phyloP scores from a whole-genome alignment of 2,888 invertebrate species.

The Leptinotarsa peninsularis region DNA sequence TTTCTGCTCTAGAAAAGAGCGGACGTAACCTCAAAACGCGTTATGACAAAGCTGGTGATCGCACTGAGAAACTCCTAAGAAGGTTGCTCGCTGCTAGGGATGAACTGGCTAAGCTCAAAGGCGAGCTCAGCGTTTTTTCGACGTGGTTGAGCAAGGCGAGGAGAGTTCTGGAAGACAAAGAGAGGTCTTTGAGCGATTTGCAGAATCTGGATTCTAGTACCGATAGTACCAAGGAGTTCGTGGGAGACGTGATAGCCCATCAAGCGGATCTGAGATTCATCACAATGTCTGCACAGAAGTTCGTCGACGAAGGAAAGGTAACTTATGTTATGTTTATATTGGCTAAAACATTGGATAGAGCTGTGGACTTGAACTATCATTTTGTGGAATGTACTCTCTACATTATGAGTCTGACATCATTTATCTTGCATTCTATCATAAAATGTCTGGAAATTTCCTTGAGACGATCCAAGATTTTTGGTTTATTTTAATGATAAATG shows the following conservation, averaged over 20 bases:
- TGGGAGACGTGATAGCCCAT: conserved; percentile 93
- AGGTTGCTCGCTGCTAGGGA: conserved; percentile 84
- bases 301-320: conserved; percentile 93
- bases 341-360: background rate
- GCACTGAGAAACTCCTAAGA: conserved; percentile 82
- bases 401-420: background rate
- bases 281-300: conserved; percentile 96
- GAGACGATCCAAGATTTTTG: too few relatives aligned
- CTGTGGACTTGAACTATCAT: too few relatives aligned
- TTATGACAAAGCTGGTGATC: conserved; percentile 84
- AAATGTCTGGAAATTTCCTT: too few relatives aligned
- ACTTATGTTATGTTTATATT: conserved; percentile 21
- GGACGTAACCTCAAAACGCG: conserved; percentile 86
- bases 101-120: conserved; percentile 88
- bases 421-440: background rate
- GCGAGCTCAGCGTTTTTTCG: conserved; percentile 84
- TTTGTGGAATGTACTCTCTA: too few relatives aligned
- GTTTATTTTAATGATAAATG: too few relatives aligned
- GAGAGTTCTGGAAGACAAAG: conserved; percentile 85
- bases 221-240: conserved; percentile 88
- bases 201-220: conserved; percentile 77
- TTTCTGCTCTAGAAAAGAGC: conserved; percentile 87
- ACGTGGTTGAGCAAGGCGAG: conserved; percentile 87
- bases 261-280: conserved; percentile 96
- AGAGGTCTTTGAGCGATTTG: conserved; percentile 82